Evolutionary conservation across 2,888 invertebrate species (phyloP).

Genomic region (Electrophaes corylata): DNA sequence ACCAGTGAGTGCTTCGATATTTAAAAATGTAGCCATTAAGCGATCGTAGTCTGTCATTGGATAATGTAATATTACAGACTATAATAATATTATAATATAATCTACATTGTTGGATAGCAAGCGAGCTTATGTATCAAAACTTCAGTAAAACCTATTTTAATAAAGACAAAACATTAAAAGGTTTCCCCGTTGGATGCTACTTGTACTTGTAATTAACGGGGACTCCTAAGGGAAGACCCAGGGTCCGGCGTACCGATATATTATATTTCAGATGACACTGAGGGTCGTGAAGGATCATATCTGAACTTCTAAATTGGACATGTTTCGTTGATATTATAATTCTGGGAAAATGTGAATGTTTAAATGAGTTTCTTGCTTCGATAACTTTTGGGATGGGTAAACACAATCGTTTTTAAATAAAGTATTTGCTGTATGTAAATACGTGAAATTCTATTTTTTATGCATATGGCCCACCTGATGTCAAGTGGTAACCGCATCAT

Average conservation of each 20-base stretch:
- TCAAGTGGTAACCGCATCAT: too few relatives aligned
- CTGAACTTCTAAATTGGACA: conserved; percentile 57
- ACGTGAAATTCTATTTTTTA: too few relatives aligned
- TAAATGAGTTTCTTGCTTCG: conserved; percentile 37
- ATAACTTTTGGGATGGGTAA: conserved; percentile 28
- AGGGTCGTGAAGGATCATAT: conserved; percentile 78
- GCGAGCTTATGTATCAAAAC: neutral
- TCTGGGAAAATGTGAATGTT: conserved; percentile 36
- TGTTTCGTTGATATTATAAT: conserved; percentile 45
- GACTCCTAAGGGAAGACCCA: conserved; percentile 76
- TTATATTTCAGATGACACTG: conserved; percentile 80
- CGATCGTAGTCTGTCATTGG: too few relatives aligned
- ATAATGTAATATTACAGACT: too few relatives aligned
- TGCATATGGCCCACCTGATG: too few relatives aligned
- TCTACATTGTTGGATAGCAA: too few relatives aligned
- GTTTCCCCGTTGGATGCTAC: conserved; percentile 67
- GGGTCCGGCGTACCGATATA: conserved; percentile 77
- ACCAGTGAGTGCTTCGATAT: neutral
- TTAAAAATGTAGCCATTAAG: too few relatives aligned
- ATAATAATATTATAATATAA: too few relatives aligned
- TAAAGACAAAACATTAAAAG: conserved; percentile 66
- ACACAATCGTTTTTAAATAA: conserved; percentile 18
- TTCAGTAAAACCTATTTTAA: conserved; percentile 31
- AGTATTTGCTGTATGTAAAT: too few relatives aligned
- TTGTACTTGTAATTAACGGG: conserved; percentile 87